phyloP scores from a whole-genome alignment of 2,888 invertebrate genomes.

The Iphiclides podalirius region DNA sequence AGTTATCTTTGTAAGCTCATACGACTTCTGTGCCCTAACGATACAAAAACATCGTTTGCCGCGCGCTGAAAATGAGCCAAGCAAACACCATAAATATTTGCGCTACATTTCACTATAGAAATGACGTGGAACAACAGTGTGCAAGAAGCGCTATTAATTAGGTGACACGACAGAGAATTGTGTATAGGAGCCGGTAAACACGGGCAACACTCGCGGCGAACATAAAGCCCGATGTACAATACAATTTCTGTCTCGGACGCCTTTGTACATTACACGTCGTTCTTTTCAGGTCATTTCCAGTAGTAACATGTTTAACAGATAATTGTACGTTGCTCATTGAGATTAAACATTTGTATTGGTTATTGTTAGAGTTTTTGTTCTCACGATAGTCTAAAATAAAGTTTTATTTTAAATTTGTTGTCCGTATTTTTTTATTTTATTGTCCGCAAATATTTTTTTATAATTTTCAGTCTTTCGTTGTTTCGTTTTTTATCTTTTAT shows the following conservation, averaged over 20 bases:
- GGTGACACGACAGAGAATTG: slow-evolving; percentile 59
- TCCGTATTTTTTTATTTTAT: no score
- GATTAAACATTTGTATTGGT: slow-evolving; percentile 39
- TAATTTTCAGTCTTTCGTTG: no score
- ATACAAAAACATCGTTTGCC: slow-evolving; percentile 9
- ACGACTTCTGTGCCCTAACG: background rate
- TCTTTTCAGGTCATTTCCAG: slow-evolving; percentile 73
- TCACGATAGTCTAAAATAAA: no score
- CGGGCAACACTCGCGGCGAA: slow-evolving; percentile 48
- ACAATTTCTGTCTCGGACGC: slow-evolving; percentile 65
- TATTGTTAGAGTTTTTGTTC: slow-evolving; percentile 16
- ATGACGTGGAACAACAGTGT: slow-evolving; percentile 29
- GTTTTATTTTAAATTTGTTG: background rate
- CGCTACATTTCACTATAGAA: slow-evolving; percentile 36
- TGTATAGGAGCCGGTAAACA: slow-evolving; percentile 44
- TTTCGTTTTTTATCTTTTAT: no score
- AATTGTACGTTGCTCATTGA: slow-evolving; percentile 50
- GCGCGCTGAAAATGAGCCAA: slow-evolving; percentile 10
- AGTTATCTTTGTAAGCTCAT: background rate
- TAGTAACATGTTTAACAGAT: slow-evolving; percentile 62
- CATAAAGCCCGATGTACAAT: slow-evolving; percentile 63
- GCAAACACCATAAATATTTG: slow-evolving; percentile 9
- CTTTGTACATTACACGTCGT: slow-evolving; percentile 60
- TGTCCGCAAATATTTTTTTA: no score
- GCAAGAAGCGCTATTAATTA: slow-evolving; percentile 43